Evolutionary conservation across 2,888 invertebrate genomes (phyloP).

Genomic region (Nudaria mundana): DNA sequence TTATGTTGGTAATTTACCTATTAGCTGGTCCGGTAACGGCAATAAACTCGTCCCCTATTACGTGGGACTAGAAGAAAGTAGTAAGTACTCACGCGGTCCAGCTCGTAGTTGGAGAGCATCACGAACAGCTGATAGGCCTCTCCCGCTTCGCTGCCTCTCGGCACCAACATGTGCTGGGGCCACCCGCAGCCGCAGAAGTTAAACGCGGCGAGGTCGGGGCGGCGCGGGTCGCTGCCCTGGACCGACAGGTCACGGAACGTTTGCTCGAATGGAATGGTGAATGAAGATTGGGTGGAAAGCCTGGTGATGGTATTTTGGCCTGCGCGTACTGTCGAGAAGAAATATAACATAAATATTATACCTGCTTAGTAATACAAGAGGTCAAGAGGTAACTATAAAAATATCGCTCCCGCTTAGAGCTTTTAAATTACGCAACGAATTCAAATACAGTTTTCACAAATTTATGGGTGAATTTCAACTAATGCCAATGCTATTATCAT

Average conservation of each 20-base stretch:
- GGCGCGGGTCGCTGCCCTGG: slow-evolving; percentile 45
- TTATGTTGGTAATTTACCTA: too few species aligned
- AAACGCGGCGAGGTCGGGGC: slow-evolving; percentile 51
- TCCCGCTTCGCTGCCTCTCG: slow-evolving; percentile 71
- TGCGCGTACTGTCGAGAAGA: slow-evolving; percentile 69
- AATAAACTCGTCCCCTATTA: too few species aligned
- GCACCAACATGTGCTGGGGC: slow-evolving; percentile 82
- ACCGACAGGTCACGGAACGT: slow-evolving; percentile 78
- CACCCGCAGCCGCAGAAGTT: slow-evolving; percentile 84
- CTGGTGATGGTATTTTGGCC: slow-evolving; percentile 81
- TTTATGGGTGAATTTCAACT: too few species aligned
- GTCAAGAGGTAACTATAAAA: too few species aligned
- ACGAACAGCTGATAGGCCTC: slow-evolving; percentile 64
- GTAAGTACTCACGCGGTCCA: slow-evolving; percentile 56
- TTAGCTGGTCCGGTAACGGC: too few species aligned
- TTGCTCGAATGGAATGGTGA: slow-evolving; percentile 81
- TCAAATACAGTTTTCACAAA: too few species aligned
- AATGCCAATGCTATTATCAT: too few species aligned
- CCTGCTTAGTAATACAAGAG: background rate
- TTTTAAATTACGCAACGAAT: too few species aligned
- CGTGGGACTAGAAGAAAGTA: too few species aligned
- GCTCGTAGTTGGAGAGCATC: slow-evolving; percentile 74
- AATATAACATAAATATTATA: background rate
- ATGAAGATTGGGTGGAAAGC: slow-evolving; percentile 80
- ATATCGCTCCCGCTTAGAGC: too few species aligned